Base-by-base conservation (phyloP, 2,113 vertebrate genomes). In the Furnarius figulus region DNA sequence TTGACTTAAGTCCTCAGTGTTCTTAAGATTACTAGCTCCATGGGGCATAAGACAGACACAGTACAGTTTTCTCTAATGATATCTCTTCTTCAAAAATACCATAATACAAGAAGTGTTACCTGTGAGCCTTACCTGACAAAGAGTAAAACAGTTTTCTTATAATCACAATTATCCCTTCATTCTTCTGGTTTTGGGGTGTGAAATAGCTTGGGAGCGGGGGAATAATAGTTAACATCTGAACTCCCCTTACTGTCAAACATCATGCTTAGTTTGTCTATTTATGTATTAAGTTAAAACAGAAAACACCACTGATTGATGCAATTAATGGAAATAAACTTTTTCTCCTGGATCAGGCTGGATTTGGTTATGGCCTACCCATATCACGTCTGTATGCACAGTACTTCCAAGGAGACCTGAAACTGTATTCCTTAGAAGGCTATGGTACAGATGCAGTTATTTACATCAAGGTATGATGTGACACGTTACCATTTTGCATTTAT, bases 361-460 rank as follows among this genome's bases (percentile, higher is more conserved):
- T 99, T 97, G 99, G 99, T 58, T 99, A 99, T 40, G 99, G 99
- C 31, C 97, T 99, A 92, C 99, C 99, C 84, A 99, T 99, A 95
- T 99, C 99, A 25, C 99, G 99, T 33, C 98, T 99, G 17, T 99
- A 99, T 68, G 99, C 99, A 5, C 98, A 99, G 27, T 99, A 99
- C 97, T 99, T 99, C 79, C 99, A 99, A 96, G 99, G 99, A 55
- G 99, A 99, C 96, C 97, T 99, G 85, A 99, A 99, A 97, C 98
- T 99, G 6, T 99, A 99, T 98, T 99, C 99, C 24, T 97, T 99
- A 95, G 99, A 99, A 96, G 99, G 99, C 62, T 99, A 99, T 2
- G 99, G 99, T 31, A 99, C 99, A 12, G 99, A 99, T 70, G 99
- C 99, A 4, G 97, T 99, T 44, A 98, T 99, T 97, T 99, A 99